Conservation (phyloP, 2,113 vertebrate genomes). For the Cyphomyrus plagiostoma region DNA sequence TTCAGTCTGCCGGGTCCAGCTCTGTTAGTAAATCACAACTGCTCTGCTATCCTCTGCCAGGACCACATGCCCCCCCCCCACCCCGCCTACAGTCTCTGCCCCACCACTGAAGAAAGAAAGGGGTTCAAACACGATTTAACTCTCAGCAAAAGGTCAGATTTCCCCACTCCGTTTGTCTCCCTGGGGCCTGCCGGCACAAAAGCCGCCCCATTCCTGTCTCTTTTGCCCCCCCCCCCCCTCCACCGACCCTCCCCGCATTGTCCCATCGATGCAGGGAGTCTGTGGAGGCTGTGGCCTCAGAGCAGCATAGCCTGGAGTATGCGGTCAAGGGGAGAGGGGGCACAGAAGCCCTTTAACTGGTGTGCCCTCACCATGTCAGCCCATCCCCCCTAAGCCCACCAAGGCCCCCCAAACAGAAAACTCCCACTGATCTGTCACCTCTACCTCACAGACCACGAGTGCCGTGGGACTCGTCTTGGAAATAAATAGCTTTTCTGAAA, state of each 20-base stretch:
- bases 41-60: constrained; percentile 21
- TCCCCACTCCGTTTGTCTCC: constrained; percentile 55
- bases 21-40: constrained; percentile 29
- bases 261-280: constrained; percentile 53
- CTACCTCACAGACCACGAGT: not conserved
- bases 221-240: constrained; percentile 48
- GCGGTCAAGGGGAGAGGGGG: constrained; percentile 63
- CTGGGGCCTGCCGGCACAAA: constrained; percentile 51
- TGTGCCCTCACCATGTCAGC: constrained; percentile 65
- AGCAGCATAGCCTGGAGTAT: constrained; percentile 67
- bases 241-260: constrained; percentile 50
- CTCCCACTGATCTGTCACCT: not conserved
- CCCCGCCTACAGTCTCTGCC: constrained; percentile 44
- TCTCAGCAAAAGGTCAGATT: constrained; percentile 55
- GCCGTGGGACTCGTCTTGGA: not conserved
- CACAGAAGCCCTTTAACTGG: constrained; percentile 64
- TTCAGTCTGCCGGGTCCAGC: constrained; percentile 12
- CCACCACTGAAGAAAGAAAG: constrained; percentile 53
- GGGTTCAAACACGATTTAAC: constrained; percentile 66
- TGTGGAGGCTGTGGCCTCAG: constrained; percentile 60
- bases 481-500: not conserved
- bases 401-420: not conserved
- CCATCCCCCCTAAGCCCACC: constrained; percentile 30
- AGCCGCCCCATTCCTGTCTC: constrained; percentile 70
- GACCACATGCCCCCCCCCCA: constrained; percentile 30